phyloP scores from a whole-genome alignment of 2,888 invertebrate genomes.

The Idaea straminata region DNA sequence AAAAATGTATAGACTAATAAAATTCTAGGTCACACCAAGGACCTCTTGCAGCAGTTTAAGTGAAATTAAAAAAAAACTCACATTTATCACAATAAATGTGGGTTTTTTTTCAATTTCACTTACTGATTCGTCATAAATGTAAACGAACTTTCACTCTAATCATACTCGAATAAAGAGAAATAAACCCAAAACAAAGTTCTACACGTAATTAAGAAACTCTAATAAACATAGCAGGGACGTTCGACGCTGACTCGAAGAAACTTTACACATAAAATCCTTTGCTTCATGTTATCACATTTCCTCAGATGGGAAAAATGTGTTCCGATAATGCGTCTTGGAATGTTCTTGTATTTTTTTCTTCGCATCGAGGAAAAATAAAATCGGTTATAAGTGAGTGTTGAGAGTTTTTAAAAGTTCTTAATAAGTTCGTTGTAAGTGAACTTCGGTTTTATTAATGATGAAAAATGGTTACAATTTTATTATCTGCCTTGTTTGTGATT shows the following conservation, averaged over 20 bases:
- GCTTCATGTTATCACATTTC: slow-evolving; percentile 57
- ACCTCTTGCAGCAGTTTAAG: too few species aligned
- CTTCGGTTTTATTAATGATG: background rate
- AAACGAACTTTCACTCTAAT: slow-evolving; percentile 11
- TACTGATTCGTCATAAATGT: background rate
- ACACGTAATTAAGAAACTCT: slow-evolving; percentile 52
- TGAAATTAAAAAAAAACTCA: too few species aligned
- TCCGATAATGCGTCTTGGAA: slow-evolving; percentile 54
- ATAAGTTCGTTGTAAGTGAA: background rate
- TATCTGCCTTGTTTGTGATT: background rate
- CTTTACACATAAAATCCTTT: slow-evolving; percentile 58
- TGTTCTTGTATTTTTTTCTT: slow-evolving; percentile 43
- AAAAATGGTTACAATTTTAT: background rate
- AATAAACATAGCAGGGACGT: slow-evolving; percentile 39
- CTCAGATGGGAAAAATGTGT: slow-evolving; percentile 64
- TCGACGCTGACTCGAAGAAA: slow-evolving; percentile 33
- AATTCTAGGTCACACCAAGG: too few species aligned
- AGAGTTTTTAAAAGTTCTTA: slow-evolving; percentile 6
- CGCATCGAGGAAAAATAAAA: slow-evolving; percentile 28
- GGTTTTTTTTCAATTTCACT: background rate
- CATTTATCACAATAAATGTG: too few species aligned
- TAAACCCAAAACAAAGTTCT: slow-evolving; percentile 34
- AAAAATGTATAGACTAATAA: too few species aligned
- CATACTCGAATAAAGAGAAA: slow-evolving; percentile 17
- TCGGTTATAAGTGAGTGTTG: slow-evolving; percentile 14